Evolutionary conservation across 2,888 invertebrate species (phyloP).

Genomic region (Ormyrus labotus): DNA sequence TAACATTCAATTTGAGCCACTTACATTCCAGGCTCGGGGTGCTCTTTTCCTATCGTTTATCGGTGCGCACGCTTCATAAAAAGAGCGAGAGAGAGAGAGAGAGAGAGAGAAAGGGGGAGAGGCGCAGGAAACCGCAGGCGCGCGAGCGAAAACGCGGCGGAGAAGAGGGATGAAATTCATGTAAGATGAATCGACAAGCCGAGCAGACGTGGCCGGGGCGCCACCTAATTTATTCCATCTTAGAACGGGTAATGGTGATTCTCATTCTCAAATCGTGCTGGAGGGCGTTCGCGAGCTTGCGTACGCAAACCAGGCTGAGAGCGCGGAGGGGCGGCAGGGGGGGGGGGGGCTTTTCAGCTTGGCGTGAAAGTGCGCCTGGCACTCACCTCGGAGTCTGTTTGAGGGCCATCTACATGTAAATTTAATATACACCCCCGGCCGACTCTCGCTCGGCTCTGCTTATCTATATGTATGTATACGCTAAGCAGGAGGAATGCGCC

Average conservation of each 20-base stretch:
- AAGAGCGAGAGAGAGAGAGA: slow-evolving; percentile 32
- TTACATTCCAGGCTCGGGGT: slow-evolving; percentile 28
- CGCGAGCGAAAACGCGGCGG: background rate
- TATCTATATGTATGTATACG: slow-evolving; percentile 49
- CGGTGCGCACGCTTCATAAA: slow-evolving; percentile 9
- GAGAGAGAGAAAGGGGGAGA: slow-evolving; percentile 6
- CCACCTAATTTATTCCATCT: slow-evolving; percentile 72
- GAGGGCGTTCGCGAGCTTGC: background rate
- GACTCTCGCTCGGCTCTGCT: slow-evolving; percentile 13
- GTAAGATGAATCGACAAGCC: slow-evolving; percentile 30
- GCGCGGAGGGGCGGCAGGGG: background rate
- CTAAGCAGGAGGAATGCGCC: slow-evolving; percentile 25
- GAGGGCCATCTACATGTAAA: slow-evolving; percentile 74
- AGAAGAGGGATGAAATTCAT: background rate
- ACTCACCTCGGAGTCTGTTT: slow-evolving; percentile 63
- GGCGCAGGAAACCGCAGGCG: background rate
- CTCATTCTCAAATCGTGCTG: slow-evolving; percentile 50
- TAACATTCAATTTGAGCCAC: slow-evolving; percentile 52
- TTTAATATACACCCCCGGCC: slow-evolving; percentile 67
- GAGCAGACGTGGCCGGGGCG: slow-evolving; percentile 31
- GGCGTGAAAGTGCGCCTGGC: slow-evolving; percentile 47
- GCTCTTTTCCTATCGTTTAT: slow-evolving; percentile 1
- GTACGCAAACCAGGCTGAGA: background rate
- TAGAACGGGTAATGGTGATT: slow-evolving; percentile 65
- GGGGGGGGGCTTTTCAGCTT: background rate